Evolutionary conservation across 2,797 vertebrate species (phyloP).

Genomic region (Sarcophilus harrisii): DNA sequence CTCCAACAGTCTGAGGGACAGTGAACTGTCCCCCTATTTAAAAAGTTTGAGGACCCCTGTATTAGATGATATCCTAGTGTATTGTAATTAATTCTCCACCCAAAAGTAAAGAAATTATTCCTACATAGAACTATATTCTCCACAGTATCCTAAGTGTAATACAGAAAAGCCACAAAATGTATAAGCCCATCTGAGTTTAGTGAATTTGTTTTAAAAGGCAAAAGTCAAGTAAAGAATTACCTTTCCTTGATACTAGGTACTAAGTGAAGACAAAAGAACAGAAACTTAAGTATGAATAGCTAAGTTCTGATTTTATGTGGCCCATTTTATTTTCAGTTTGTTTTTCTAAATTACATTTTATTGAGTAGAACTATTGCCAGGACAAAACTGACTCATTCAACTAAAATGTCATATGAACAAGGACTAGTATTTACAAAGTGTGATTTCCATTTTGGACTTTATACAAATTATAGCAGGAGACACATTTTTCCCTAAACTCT

Average conservation of each 20-base stretch:
- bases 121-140: background rate
- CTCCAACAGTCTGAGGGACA: no score
- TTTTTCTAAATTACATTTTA: background rate
- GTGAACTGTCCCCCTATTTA: no score
- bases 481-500: background rate
- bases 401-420: slow-evolving; percentile 3
- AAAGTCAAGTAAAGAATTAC: slow-evolving; percentile 29
- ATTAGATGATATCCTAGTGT: background rate
- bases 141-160: background rate
- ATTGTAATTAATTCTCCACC: slow-evolving; percentile 10
- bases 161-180: background rate
- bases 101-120: background rate
- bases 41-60: no score
- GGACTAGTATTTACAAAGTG: background rate
- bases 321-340: slow-evolving; percentile 43
- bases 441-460: slow-evolving; percentile 21
- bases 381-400: slow-evolving; percentile 17
- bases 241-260: background rate
- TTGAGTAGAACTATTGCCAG: slow-evolving; percentile 14
- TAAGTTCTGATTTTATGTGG: background rate
- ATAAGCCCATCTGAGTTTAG: background rate
- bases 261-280: slow-evolving; percentile 3
- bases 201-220: slow-evolving; percentile 13
- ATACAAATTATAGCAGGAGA: background rate
- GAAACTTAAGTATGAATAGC: background rate